A percentile compares a stretch with the other conserved stretches of the same genome.
Evolutionary conservation across 2,888 invertebrate species (phyloP).

Genomic region (Drosophila mayaguana): DNA sequence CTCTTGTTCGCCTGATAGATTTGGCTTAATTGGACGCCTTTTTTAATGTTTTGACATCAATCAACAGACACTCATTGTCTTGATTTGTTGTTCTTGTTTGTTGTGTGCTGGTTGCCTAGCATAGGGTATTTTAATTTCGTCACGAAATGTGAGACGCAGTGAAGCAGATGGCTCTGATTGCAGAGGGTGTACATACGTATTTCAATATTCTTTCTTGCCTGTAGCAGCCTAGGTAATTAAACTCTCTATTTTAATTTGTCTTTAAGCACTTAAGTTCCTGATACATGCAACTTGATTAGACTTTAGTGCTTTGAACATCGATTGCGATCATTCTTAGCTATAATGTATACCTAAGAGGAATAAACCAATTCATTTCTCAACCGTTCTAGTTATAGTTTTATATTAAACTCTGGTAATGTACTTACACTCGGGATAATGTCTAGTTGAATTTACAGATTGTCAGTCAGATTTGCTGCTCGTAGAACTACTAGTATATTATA

Average conservation of each 20-base stretch:
- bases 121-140: constrained; percentile 1
- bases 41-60: constrained; percentile 77
- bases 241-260: background rate
- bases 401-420: too few species aligned
- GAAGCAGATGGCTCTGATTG: constrained; percentile 8
- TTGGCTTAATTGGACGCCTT: constrained; percentile 75
- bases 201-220: background rate
- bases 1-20: constrained; percentile 58
- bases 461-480: too few species aligned
- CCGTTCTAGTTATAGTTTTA: too few species aligned
- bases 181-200: background rate
- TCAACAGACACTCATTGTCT: constrained; percentile 65
- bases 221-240: background rate
- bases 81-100: constrained; percentile 17
- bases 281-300: background rate
- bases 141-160: constrained; percentile 8
- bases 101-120: background rate
- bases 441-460: too few species aligned
- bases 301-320: background rate
- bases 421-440: too few species aligned
- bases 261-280: background rate
- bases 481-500: background rate
- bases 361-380: too few species aligned
- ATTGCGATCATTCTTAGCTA: background rate
- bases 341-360: background rate